These are phyloP conservation scores for Aphidius colemani DNA, from an alignment of 2,888 invertebrate genomes.

Conservation along the genomic window DNA sequence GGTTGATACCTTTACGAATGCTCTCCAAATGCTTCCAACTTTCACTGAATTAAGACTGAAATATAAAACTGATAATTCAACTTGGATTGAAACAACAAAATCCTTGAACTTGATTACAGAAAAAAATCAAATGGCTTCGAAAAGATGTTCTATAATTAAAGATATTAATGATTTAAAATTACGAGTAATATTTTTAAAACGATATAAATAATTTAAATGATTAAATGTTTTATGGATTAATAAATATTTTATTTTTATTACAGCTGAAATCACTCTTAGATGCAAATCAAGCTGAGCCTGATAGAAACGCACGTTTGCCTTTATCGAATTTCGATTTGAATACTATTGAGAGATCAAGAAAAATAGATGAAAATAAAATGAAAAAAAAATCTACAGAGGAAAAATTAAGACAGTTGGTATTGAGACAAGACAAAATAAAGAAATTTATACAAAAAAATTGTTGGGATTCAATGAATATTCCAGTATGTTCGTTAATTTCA, in stretches of 20 bases:
- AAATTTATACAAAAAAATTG: constrained; percentile 64
- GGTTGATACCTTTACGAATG: not conserved
- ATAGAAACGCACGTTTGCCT: constrained; percentile 60
- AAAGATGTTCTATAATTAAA: constrained; percentile 50
- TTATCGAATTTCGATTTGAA: constrained; percentile 69
- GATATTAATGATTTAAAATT: constrained; percentile 54
- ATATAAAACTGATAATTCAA: constrained; percentile 26
- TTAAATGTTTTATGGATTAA: not conserved
- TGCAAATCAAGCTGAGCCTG: constrained; percentile 64
- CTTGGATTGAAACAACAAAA: constrained; percentile 42
- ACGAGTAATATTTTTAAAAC: constrained; percentile 39
- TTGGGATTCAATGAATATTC: constrained; percentile 65
- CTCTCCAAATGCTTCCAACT: not conserved
- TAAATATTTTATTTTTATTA: not conserved
- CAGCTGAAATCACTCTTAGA: constrained; percentile 59
- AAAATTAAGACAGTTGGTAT: constrained; percentile 63
- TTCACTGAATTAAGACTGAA: not conserved
- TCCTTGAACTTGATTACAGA: constrained; percentile 35
- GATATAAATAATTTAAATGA: not conserved
- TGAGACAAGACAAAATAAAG: constrained; percentile 65
- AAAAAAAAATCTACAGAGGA: constrained; percentile 62
- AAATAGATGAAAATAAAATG: constrained; percentile 54
- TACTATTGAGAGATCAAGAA: constrained; percentile 59
- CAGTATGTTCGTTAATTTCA: constrained; percentile 54
- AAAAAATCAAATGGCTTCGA: constrained; percentile 40